Base-by-base conservation (phyloP, 2,797 vertebrate species). In the Pseudochromis fuscus region DNA sequence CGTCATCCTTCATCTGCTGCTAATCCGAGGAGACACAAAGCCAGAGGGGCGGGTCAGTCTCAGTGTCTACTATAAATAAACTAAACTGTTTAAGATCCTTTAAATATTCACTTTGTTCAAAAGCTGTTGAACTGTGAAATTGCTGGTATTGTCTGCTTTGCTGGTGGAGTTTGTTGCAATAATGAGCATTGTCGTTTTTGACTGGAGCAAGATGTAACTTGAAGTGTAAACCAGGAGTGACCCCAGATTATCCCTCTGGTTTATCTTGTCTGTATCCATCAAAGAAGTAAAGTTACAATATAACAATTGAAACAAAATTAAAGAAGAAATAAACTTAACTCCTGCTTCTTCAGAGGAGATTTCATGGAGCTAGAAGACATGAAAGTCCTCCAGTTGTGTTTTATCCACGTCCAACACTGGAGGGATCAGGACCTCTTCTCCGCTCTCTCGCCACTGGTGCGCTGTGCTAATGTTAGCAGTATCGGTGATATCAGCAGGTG, bases 351-450 rank as follows among this genome's bases (percentile, higher is more conserved):
- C n/a, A n/a, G 71, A 11, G 35, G 48, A 81, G 77, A 90, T 90
- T 89, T 81, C 79, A 76, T 82, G 82, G 60, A 86, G 84, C 82
- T 81, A 37, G 82, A 76, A 71, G 79, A 91, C 86, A 83, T 85
- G 56, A 89, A 88, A 88, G 66, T 62, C 33, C 64, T 77, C 68
- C 81, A 79, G 82, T 84, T 82, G 74, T 64, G 79, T 89, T 83
- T 84, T 82, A 80, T 82, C 64, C 77, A 77, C 53, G 67, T 66
- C 52, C 68, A 42, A 40, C 12, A 2, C 75, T 16, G 9, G 21
- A 37, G 15, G 58, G 3, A 4, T 57, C 16, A 33, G 57, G 40
- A 31, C 25, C 30, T 25, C 68, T 57, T 51, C 72, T 44, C 57
- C 21, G 13, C 66, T 67, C 35, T 55, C 49, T 16, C 31, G 52